Percentiles rank a stretch among this genome's conserved stretches.
These are phyloP conservation scores for Ceramica pisi DNA, from an alignment of 2,888 invertebrate genomes.

Conservation along the genomic window DNA sequence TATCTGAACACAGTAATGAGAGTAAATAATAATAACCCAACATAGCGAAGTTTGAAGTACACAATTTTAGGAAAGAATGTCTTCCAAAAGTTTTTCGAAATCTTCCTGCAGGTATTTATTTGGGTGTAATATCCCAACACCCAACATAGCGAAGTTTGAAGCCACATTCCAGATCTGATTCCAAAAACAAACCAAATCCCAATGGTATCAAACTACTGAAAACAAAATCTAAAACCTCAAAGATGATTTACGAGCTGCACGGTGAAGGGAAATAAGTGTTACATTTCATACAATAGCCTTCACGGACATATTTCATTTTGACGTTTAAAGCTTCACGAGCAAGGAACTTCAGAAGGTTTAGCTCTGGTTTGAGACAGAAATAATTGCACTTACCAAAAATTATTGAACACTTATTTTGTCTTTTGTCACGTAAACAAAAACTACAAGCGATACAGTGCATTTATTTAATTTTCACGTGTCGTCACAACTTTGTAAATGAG, in stretches of 20 bases:
- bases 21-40: too few species aligned
- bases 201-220: constrained; percentile 46
- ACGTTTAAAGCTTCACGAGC: constrained; percentile 34
- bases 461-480: too few species aligned
- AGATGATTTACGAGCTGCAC: constrained; percentile 67
- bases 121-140: too few species aligned
- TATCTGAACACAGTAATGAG: too few species aligned
- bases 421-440: too few species aligned
- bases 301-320: constrained; percentile 66
- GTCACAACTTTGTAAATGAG: not conserved
- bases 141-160: not conserved
- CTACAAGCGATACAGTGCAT: too few species aligned
- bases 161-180: constrained; percentile 26
- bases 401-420: too few species aligned
- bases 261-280: constrained; percentile 59
- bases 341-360: constrained; percentile 34
- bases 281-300: constrained; percentile 66
- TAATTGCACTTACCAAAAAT: too few species aligned
- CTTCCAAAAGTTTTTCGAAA: too few species aligned
- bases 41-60: too few species aligned
- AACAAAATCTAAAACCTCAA: constrained; percentile 61
- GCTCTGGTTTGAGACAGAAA: not conserved
- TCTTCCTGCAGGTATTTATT: too few species aligned
- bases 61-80: too few species aligned
- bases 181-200: constrained; percentile 28